Percentiles rank a stretch among this genome's conserved stretches.
Conservation (phyloP, 2,797 vertebrate species). For the Glossophaga mutica region DNA sequence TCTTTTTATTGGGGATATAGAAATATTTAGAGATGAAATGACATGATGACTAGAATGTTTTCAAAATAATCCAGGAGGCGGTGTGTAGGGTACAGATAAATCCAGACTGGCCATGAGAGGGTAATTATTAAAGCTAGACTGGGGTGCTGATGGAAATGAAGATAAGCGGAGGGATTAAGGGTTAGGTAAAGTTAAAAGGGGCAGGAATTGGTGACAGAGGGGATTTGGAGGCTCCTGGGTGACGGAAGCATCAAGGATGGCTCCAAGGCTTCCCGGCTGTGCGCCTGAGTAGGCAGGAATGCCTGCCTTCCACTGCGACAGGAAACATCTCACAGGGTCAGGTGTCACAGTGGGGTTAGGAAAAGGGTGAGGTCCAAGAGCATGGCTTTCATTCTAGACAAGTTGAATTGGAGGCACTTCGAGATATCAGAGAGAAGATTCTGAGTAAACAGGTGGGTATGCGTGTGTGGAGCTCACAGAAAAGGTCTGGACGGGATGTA, state of each 20-base stretch:
- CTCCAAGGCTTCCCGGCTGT: background rate
- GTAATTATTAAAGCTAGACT: background rate
- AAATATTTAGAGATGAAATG: background rate
- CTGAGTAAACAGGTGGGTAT: background rate
- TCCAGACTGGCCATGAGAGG: background rate
- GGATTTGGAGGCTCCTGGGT: background rate
- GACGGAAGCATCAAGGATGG: background rate
- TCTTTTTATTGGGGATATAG: background rate
- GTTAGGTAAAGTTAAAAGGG: background rate
- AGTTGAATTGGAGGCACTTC: background rate
- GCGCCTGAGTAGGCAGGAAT: no score
- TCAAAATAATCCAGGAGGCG: background rate
- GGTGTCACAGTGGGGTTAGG: background rate
- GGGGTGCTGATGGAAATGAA: background rate
- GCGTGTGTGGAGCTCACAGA: background rate
- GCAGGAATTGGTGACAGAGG: no score
- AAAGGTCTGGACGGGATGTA: background rate
- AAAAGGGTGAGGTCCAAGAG: background rate
- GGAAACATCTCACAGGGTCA: background rate
- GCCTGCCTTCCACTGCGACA: accelerated
- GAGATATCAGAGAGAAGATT: background rate
- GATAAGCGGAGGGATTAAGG: background rate
- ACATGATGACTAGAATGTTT: background rate
- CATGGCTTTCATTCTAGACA: background rate
- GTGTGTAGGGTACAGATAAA: background rate